Base-by-base conservation (phyloP, 35 echinoderm and acorn worm genomes). In the Strongylocentrotus purpuratus region DNA sequence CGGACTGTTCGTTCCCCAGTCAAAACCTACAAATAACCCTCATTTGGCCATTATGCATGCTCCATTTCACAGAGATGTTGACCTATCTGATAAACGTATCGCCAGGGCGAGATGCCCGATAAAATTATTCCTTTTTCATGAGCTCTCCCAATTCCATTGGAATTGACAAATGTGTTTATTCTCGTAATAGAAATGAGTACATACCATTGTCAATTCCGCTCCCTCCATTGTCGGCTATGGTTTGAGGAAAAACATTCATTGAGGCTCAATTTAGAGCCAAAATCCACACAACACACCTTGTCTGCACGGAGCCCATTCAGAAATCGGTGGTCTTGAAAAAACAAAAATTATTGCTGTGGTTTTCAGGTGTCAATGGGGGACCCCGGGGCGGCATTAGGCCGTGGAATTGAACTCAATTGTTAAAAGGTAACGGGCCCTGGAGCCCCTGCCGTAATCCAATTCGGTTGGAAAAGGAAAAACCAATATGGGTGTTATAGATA, bases 331-430 rank as follows among this genome's bases (percentile, higher is more conserved):
- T 78, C 65, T 78, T 78, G 65, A n/a, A 78, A 59, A 78, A 78
- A 78, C 65, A 78, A 31, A 22, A 78, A 78, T 78, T 28, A 78
- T 78, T 22, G 65, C 65, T n/a, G 65, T 78, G 65, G 65, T 78
- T 78, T n/a, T 78, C 15, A 78, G 65, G 28, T 78, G 65, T 78
- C 65, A 78, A 78, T 78, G 25, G 22, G 28, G 25, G 65, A 78
- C 65, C 65, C 65, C 65, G 25, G 65, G 65, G 65, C 65, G 65
- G 65, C 65, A 78, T 78, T n/a, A 28, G 65, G 65, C 65, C 65
- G 28, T 78, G 65, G 65, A 78, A 78, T 78, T 78, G 65, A 78
- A 78, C 65, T n/a, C 65, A 78, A 78, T 78, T 78, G 65, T 78
- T 78, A 5, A n/a, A n/a, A n/a, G 65, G 65, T 78, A 78, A 78